Conservation (phyloP, 2,113 vertebrate species). For the Blennius ocellaris region DNA sequence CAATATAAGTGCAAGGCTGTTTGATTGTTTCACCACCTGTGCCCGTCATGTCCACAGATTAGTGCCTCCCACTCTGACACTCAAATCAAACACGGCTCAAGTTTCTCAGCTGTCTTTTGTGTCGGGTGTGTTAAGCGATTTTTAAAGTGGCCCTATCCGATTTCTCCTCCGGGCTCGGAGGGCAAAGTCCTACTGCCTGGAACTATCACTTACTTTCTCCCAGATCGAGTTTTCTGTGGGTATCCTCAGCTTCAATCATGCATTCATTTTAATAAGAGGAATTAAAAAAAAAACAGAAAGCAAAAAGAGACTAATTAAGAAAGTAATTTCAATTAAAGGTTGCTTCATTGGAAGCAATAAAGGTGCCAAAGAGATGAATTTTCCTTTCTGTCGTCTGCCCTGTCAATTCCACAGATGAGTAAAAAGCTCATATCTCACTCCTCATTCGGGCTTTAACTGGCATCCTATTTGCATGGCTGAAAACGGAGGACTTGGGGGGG, state of each 20-base stretch:
- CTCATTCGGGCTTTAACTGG: constrained; percentile 64
- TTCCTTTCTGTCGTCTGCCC: background rate
- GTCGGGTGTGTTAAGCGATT: constrained; percentile 77
- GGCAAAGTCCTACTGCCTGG: constrained; percentile 53
- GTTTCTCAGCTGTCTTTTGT: constrained; percentile 83
- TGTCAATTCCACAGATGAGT: constrained; percentile 32
- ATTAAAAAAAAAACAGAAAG: background rate
- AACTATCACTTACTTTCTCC: constrained; percentile 46
- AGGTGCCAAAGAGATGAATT: constrained; percentile 2
- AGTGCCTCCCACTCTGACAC: constrained; percentile 76
- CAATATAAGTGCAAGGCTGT: constrained; percentile 63
- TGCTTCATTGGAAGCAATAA: background rate
- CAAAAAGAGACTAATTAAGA: background rate
- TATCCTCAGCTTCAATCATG: fast-evolving
- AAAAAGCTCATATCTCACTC: constrained; percentile 60
- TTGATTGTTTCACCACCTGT: constrained; percentile 87
- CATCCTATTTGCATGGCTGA: constrained; percentile 73
- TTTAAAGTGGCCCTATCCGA: constrained; percentile 80
- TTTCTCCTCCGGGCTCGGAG: constrained; percentile 68
- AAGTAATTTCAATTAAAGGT: background rate
- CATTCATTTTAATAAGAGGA: background rate
- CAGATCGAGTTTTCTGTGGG: background rate
- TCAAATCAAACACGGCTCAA: constrained; percentile 75
- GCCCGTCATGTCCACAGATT: constrained; percentile 75
- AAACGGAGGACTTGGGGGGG: constrained; percentile 11